Conservation (phyloP, 2,888 invertebrate species). For the Sesamia inferens region DNA sequence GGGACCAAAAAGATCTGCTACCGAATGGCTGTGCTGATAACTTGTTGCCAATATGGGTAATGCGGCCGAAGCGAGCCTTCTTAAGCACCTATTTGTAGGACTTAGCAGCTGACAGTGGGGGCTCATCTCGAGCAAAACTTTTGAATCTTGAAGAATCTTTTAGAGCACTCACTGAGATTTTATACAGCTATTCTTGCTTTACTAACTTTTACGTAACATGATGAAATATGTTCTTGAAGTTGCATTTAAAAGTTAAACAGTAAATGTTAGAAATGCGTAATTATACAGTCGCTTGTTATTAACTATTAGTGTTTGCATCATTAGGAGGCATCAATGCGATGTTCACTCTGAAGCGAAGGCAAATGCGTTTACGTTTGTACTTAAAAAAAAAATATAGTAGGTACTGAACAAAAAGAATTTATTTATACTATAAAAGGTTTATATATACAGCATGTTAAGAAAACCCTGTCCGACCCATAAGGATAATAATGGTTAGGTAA, state of each 20-base stretch:
- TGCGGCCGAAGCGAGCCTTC: too few species aligned
- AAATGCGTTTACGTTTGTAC: background rate
- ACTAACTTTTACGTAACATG: background rate
- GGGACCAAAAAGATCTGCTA: too few species aligned
- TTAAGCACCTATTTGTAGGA: too few species aligned
- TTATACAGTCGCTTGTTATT: background rate
- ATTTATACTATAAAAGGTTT: background rate
- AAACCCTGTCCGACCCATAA: too few species aligned
- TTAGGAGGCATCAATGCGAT: background rate
- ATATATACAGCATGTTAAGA: too few species aligned
- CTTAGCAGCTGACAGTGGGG: conserved; percentile 24
- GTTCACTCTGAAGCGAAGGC: background rate
- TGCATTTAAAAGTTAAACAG: conserved; percentile 2
- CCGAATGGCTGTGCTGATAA: too few species aligned
- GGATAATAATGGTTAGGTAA: too few species aligned
- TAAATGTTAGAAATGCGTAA: background rate
- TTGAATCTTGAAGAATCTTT: conserved; percentile 29
- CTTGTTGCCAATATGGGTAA: too few species aligned
- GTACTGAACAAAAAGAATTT: background rate
- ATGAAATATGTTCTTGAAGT: background rate
- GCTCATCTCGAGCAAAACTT: conserved; percentile 32
- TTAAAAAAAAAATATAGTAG: too few species aligned
- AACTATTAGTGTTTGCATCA: conserved; percentile 4
- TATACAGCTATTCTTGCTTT: background rate
- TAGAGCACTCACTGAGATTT: conserved; percentile 19